phyloP scores from a whole-genome alignment of 1,140 invertebrate species.

The Oryzaephilus surinamensis region DNA sequence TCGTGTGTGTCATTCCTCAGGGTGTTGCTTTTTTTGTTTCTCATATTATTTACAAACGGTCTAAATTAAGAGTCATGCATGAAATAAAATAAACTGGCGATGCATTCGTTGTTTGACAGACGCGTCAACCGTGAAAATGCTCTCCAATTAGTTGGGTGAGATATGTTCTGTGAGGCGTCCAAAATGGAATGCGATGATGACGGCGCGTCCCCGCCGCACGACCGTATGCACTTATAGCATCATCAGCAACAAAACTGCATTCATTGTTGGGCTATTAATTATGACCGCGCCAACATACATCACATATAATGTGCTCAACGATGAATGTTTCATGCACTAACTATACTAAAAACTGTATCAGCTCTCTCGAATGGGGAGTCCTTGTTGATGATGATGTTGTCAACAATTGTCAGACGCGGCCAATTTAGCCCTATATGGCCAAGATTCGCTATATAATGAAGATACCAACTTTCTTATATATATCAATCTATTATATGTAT shows the following conservation, averaged over 20 bases:
- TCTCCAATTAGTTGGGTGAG: constrained; percentile 30
- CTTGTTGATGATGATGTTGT: constrained; percentile 29
- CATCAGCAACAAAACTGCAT: too few species aligned
- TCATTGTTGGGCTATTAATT: constrained; percentile 23
- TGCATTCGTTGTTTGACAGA: constrained; percentile 29
- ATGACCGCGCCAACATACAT: constrained; percentile 17
- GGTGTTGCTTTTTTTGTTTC: constrained; percentile 16
- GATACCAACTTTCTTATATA: constrained; percentile 32
- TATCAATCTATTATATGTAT: constrained; percentile 28
- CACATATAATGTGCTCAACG: constrained; percentile 10
- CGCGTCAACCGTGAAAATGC: constrained; percentile 28
- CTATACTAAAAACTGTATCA: constrained; percentile 22
- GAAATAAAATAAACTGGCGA: constrained; percentile 21
- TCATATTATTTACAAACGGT: constrained; percentile 9
- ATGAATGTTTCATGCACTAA: constrained; percentile 27
- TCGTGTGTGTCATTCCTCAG: constrained; percentile 7
- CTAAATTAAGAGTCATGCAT: constrained; percentile 6
- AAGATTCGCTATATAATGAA: constrained; percentile 28
- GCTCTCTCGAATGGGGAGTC: constrained; percentile 22
- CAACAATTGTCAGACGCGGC: constrained; percentile 28
- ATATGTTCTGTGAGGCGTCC: constrained; percentile 22
- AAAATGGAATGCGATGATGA: constrained; percentile 11
- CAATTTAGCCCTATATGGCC: constrained; percentile 33
- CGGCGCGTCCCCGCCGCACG: constrained; percentile 10
- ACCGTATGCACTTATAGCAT: constrained; percentile 5